Evolutionary conservation across 2,888 invertebrate genomes (phyloP).

Genomic region (Aplocera efformata): DNA sequence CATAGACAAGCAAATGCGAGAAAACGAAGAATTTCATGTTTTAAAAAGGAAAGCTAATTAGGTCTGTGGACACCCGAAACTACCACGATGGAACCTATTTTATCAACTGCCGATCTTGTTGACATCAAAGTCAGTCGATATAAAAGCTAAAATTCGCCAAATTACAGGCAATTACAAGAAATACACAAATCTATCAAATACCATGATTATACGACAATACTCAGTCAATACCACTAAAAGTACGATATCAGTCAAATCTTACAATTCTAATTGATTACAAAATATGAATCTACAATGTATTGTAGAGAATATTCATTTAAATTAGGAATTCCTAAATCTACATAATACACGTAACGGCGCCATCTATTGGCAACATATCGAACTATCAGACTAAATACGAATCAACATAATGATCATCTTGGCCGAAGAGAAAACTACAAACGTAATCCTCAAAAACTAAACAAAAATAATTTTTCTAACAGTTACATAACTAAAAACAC

Average conservation of each 20-base stretch:
- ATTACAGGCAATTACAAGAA: slow-evolving; percentile 14
- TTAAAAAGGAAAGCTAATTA: neutral
- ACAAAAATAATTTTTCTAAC: no score
- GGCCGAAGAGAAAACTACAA: neutral
- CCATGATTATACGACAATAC: slow-evolving; percentile 16
- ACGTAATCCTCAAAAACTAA: no score
- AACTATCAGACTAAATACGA: slow-evolving; percentile 22
- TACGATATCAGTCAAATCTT: slow-evolving; percentile 31
- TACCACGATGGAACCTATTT: slow-evolving; percentile 1
- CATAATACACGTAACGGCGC: slow-evolving; percentile 11
- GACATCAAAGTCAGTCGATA: slow-evolving; percentile 17
- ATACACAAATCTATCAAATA: slow-evolving; percentile 20
- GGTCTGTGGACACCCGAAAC: slow-evolving; percentile 11
- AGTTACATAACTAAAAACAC: no score
- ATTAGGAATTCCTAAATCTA: slow-evolving; percentile 5
- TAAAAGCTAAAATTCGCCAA: slow-evolving; percentile 11
- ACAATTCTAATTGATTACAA: slow-evolving; percentile 27
- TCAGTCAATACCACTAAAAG: slow-evolving; percentile 29
- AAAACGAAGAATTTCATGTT: neutral
- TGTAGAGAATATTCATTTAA: slow-evolving; percentile 15
- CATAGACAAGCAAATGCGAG: slow-evolving; percentile 35
- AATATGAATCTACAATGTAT: slow-evolving; percentile 22
- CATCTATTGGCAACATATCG: slow-evolving; percentile 10
- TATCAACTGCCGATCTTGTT: slow-evolving; percentile 10
- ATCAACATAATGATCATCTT: neutral